phyloP scores from a whole-genome alignment of 2,113 vertebrate genomes.

The Rhinogobius similis region DNA sequence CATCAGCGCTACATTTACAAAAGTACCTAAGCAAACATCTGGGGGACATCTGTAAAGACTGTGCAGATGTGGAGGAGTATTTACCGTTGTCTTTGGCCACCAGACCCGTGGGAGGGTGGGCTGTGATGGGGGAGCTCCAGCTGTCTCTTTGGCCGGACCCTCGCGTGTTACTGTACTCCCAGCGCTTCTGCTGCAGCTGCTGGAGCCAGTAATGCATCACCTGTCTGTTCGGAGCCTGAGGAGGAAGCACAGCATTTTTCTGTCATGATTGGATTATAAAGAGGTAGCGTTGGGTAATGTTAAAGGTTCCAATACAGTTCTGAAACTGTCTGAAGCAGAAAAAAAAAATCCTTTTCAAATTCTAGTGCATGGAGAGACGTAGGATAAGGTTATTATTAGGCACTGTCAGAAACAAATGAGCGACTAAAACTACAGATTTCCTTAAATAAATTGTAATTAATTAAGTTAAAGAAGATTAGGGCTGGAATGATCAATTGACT shows the following conservation, averaged over 20 bases:
- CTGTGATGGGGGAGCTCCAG: conserved; percentile 74
- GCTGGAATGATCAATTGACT: too few species aligned
- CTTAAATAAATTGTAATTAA: too few species aligned
- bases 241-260: not conserved
- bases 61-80: not conserved
- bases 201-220: conserved; percentile 96
- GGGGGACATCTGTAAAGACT: not conserved
- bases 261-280: too few species aligned
- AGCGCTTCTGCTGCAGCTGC: conserved; percentile 95
- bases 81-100: conserved; percentile 90
- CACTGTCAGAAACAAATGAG: too few species aligned
- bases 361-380: too few species aligned
- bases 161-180: conserved; percentile 89
- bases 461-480: too few species aligned
- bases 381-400: too few species aligned
- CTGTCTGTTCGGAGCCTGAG: conserved; percentile 86
- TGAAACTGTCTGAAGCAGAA: too few species aligned
- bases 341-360: too few species aligned
- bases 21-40: not conserved
- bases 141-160: conserved; percentile 81
- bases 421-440: too few species aligned
- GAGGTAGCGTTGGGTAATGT: too few species aligned
- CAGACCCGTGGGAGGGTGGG: conserved; percentile 83
- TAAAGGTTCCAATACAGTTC: too few species aligned
- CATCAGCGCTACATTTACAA: not conserved